phyloP scores from a whole-genome alignment of 1,140 invertebrate genomes.

The Dendrolimus punctatus region DNA sequence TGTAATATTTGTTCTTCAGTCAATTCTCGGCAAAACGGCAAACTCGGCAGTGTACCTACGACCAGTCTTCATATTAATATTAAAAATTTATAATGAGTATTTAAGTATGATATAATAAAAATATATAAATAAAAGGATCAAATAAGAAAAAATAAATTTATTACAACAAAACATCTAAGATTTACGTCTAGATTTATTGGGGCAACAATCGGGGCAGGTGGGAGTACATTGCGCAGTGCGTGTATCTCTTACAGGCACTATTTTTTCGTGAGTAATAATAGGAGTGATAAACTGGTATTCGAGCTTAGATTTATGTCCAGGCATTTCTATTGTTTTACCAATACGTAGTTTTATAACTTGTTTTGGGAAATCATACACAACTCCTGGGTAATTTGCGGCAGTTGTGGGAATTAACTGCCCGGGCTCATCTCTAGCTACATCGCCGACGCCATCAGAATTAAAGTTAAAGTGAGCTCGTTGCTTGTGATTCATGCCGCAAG shows the following conservation, averaged over 20 bases:
- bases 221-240: conserved; percentile 49
- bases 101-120: not conserved
- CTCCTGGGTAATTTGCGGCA: conserved; percentile 38
- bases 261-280: conserved; percentile 29
- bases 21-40: conserved; percentile 30
- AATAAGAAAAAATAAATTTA: conserved; percentile 2
- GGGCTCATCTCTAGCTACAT: conserved; percentile 49
- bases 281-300: conserved; percentile 64
- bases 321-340: conserved; percentile 51
- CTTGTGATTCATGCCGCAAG: conserved; percentile 46
- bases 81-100: no score
- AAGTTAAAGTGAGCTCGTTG: conserved; percentile 54
- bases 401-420: conserved; percentile 35
- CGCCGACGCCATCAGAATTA: conserved; percentile 47
- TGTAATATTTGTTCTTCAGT: conserved; percentile 26
- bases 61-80: conserved; percentile 14
- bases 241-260: conserved; percentile 41
- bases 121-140: conserved; percentile 3
- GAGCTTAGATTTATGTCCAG: conserved; percentile 49
- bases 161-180: not conserved
- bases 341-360: conserved; percentile 61
- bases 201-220: conserved; percentile 29
- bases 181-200: conserved; percentile 16
- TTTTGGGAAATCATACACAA: conserved; percentile 49
- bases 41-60: conserved; percentile 37